Percentiles rank a stretch among this genome's conserved stretches.
phyloP scores from a whole-genome alignment of 2,888 invertebrate species.

The Digitonthophagus gazella region DNA sequence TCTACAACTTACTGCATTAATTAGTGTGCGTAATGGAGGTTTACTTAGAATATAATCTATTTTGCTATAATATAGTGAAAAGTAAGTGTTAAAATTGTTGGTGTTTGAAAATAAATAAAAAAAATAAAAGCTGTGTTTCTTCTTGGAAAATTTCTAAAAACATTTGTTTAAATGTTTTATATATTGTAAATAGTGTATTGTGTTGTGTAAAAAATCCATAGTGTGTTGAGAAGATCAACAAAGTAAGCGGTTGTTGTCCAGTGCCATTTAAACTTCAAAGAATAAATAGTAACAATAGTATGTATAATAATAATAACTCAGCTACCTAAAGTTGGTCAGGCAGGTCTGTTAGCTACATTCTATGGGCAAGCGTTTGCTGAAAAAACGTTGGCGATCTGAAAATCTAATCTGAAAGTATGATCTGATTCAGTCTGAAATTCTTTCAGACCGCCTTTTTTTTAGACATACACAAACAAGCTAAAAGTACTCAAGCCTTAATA shows the following conservation, averaged over 20 bases:
- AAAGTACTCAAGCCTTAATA: constrained; percentile 42
- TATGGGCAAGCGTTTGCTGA: constrained; percentile 47
- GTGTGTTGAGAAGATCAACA: constrained; percentile 41
- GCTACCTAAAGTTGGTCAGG: constrained; percentile 44
- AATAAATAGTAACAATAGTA: constrained; percentile 19
- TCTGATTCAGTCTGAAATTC: too few relatives aligned
- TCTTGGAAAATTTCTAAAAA: too few relatives aligned
- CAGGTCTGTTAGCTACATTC: constrained; percentile 53
- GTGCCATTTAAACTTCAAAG: constrained; percentile 20
- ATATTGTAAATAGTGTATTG: constrained; percentile 26
- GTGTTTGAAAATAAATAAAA: background rate
- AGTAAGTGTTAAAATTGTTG: background rate
- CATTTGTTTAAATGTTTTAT: too few relatives aligned
- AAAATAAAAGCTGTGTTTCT: background rate
- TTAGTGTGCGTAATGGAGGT: too few relatives aligned
- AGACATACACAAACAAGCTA: constrained; percentile 43
- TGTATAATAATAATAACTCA: constrained; percentile 30
- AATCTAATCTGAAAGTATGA: constrained; percentile 20
- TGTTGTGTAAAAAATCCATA: too few relatives aligned
- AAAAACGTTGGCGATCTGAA: background rate
- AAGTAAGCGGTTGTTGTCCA: constrained; percentile 44
- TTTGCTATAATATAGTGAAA: background rate
- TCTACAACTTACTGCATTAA: too few relatives aligned
- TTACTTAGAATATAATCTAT: background rate
- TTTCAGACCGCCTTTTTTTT: background rate